Evolutionary conservation across 2,113 vertebrate species (phyloP).

Genomic region (Pelusios castaneus): DNA sequence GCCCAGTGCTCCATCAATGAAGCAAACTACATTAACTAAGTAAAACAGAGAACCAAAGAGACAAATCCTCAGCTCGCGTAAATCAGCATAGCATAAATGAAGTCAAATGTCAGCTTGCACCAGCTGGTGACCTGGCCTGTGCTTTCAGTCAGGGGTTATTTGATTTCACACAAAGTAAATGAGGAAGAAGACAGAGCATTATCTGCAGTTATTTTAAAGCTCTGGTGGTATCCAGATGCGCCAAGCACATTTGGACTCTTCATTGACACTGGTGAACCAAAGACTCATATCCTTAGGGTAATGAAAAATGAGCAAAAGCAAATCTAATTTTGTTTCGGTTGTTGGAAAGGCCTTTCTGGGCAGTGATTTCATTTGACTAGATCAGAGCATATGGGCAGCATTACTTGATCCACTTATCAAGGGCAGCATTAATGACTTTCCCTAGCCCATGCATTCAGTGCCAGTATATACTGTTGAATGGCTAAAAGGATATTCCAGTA

Average conservation of each 20-base stretch:
- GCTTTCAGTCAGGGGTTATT: background rate
- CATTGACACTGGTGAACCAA: background rate
- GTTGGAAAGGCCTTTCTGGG: slow-evolving; percentile 4
- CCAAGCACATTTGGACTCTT: background rate
- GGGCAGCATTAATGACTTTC: slow-evolving; percentile 31
- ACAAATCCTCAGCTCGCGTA: background rate
- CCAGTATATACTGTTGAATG: background rate
- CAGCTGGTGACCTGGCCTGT: background rate
- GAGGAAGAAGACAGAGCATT: background rate
- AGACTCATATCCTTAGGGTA: background rate
- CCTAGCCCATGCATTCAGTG: background rate
- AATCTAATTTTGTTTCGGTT: background rate
- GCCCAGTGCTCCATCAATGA: background rate
- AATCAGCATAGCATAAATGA: background rate
- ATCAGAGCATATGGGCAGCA: slow-evolving; percentile 36
- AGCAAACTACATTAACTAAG: background rate
- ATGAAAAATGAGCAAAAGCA: background rate
- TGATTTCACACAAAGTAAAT: background rate
- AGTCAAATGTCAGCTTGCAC: background rate
- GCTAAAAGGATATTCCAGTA: slow-evolving; percentile 53
- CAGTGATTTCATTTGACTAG: slow-evolving; percentile 8
- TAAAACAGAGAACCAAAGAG: background rate
- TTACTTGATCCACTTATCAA: slow-evolving; percentile 59
- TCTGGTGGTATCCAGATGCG: background rate
- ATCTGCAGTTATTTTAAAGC: background rate